phyloP scores from a whole-genome alignment of 2,888 invertebrate species.

The Teleogryllus oceanicus region DNA sequence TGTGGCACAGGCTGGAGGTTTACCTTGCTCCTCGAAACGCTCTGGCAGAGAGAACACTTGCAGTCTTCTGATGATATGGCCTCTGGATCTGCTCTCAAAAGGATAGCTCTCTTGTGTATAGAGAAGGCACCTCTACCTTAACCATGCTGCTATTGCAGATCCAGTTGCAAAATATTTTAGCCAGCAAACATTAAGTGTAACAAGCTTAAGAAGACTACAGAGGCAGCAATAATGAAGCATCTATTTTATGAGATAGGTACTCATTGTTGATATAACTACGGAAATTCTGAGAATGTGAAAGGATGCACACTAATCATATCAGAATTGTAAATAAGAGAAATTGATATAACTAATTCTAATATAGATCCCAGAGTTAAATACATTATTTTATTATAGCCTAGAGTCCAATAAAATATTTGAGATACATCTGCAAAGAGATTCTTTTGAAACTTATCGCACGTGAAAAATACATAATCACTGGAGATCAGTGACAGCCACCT shows the following conservation, averaged over 20 bases:
- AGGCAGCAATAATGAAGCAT: not conserved
- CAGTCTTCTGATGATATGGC: conserved; percentile 53
- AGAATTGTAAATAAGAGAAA: too few species aligned
- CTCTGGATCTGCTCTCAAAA: conserved; percentile 42
- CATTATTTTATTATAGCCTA: too few species aligned
- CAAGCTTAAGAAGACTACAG: conserved; percentile 18
- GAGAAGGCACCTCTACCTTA: conserved; percentile 18
- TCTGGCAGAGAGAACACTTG: conserved; percentile 72
- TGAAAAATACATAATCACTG: too few species aligned
- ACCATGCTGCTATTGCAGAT: not conserved
- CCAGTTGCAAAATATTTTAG: not conserved
- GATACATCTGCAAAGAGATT: too few species aligned
- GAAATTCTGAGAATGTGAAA: not conserved
- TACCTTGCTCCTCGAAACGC: conserved; percentile 76
- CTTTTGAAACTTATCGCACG: too few species aligned
- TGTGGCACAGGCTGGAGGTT: conserved; percentile 43
- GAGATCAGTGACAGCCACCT: too few species aligned
- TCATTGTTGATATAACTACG: not conserved
- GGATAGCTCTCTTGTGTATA: conserved; percentile 22
- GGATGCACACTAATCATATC: too few species aligned
- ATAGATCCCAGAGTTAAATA: too few species aligned
- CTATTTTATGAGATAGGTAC: conserved; percentile 7
- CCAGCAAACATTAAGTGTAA: not conserved
- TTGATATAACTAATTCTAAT: too few species aligned
- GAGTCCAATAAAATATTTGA: too few species aligned